Base-by-base conservation (phyloP, 2,888 invertebrate genomes). In the Phymatocera aterrima region DNA sequence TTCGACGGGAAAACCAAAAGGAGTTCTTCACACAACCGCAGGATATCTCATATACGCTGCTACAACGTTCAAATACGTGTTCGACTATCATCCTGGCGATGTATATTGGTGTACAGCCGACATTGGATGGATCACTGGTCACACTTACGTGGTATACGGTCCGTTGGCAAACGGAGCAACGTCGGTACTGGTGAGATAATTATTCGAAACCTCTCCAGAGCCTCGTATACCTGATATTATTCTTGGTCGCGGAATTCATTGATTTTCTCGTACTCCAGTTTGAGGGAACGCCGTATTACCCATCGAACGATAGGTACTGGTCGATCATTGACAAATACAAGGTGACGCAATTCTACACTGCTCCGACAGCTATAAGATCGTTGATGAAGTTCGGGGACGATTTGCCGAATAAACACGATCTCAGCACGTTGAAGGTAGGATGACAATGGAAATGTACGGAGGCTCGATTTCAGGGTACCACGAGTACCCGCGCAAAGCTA, bases 1-100 rank as follows among this genome's bases (percentile, higher is more conserved):
- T 0, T 99, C 98, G 0, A 99, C 99, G 1, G 99, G 99, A 28
- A 98, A 98, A 90, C 99, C 99, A 0, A 99, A 99, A 90, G 99
- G 99, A 21, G 98, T 99, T 3, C 91, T 99, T 40, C 99, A 99
- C 91, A 97, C 98, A 0, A 96, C 96, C 0, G 99, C 95, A 0
- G 99, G 99, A 0, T 99, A 99, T 92, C 93, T 99, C 92, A 88
- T 98, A 78, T 99, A 99, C 89, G 96, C 97, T 0, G 96, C 97
- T 0, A 95, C 97, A 1, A 98, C 98, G 0, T 98, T 98, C 91
- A 98, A 98, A 91, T 98, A 97, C 90, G 97, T 97, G 21, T 99
- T 99, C 90, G 98, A 99, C 90, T 96, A 97, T 89, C 95, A 95
- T 85, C 95, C 95, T 0, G 94, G 94, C 68, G 97, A 97, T 89